These are phyloP conservation scores for Epiblema foenella DNA, from an alignment of 2,888 invertebrate species.

Conservation along the genomic window DNA sequence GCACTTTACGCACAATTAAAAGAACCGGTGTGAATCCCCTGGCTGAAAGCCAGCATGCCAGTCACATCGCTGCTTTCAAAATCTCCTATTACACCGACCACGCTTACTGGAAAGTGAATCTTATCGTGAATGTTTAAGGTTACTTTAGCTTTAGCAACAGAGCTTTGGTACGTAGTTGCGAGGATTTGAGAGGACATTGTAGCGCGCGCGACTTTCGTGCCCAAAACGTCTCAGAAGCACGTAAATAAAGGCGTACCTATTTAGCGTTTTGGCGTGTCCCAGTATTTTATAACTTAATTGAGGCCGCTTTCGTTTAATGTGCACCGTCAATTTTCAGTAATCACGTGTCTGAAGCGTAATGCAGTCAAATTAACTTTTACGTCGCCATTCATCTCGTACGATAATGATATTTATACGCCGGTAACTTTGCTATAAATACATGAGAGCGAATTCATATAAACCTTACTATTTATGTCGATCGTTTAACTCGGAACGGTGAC, in stretches of 20 bases:
- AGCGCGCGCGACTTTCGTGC: constrained; percentile 21
- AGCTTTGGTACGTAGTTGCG: neutral
- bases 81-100: neutral
- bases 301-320: constrained; percentile 25
- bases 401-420: neutral
- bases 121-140: neutral
- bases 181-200: neutral
- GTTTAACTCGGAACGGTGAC: too few relatives aligned
- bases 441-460: neutral
- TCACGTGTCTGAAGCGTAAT: constrained; percentile 2
- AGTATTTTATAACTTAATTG: constrained; percentile 37
- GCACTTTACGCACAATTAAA: constrained; percentile 34
- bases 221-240: constrained; percentile 6
- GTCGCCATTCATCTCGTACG: neutral
- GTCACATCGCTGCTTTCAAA: constrained; percentile 2
- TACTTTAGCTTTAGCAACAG: neutral
- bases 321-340: constrained; percentile 12
- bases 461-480: too few relatives aligned
- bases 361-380: constrained; percentile 14
- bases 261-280: constrained; percentile 34
- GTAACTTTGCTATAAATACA: neutral
- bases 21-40: constrained; percentile 23
- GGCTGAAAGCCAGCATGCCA: constrained; percentile 19
- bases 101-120: neutral
- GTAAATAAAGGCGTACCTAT: constrained; percentile 37